Evolutionary conservation across 2,888 invertebrate species (phyloP).

Genomic region (Unio pictorum): DNA sequence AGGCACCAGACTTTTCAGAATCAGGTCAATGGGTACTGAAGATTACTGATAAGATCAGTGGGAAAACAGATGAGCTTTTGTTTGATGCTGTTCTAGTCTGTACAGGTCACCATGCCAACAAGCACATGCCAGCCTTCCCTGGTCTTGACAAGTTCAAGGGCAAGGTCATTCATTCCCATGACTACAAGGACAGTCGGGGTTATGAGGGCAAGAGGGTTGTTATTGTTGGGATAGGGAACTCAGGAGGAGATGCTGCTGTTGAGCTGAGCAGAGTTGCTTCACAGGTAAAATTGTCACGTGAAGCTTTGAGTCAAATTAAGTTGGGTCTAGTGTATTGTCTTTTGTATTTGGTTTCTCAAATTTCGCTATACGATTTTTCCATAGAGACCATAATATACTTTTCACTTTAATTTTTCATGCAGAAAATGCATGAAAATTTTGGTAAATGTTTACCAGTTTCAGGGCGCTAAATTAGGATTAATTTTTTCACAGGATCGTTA

Average conservation of each 20-base stretch:
- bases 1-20: conserved; percentile 47
- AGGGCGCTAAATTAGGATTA: too few relatives aligned
- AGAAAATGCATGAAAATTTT: too few relatives aligned
- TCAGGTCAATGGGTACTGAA: conserved; percentile 65
- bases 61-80: conserved; percentile 29
- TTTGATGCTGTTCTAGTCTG: conserved; percentile 66
- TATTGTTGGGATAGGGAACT: conserved; percentile 73
- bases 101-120: conserved; percentile 62
- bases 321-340: neutral
- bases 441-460: too few relatives aligned
- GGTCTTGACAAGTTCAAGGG: conserved; percentile 51
- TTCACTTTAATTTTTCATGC: too few relatives aligned
- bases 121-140: conserved; percentile 47
- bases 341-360: neutral
- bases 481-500: too few relatives aligned
- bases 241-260: conserved; percentile 71
- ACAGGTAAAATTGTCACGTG: conserved; percentile 47
- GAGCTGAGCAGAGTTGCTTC: conserved; percentile 64
- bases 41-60: conserved; percentile 51
- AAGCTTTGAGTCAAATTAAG: neutral
- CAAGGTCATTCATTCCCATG: conserved; percentile 51
- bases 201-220: conserved; percentile 68
- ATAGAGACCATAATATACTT: too few relatives aligned
- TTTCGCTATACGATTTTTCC: too few relatives aligned
- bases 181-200: conserved; percentile 45